Base-by-base conservation (phyloP, 2,888 invertebrate genomes). In the Caenorhabditis becei region DNA sequence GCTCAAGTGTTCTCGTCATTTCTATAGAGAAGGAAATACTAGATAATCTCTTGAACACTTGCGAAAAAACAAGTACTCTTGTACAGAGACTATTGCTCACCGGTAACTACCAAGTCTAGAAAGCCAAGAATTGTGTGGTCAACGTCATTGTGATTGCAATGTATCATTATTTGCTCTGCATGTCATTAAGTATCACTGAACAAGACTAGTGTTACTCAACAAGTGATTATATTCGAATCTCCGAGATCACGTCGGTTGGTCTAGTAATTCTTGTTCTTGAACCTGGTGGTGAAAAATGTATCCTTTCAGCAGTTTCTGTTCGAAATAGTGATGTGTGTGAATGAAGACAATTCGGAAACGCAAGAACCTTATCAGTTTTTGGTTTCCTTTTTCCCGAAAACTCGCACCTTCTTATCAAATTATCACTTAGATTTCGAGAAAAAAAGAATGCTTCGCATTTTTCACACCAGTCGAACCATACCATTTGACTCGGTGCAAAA, bases 391-490 rank as follows among this genome's bases (percentile, higher is more conserved):
- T 54, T 66, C 18, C 62, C 62, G 54, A 72, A 72, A 71, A 62
- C 24, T 72, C 58, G 47, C 72, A 65, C 56, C 65, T 72, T 28
- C 72, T 72, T 72, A 72, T 62, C 71, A 61, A n/a, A 54, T 54
- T 54, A 62, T 54, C 49, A 53, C 47, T 63, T 35, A 35, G 20
- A 63, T 56, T 72, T 72, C 72, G 58, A 72, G 63, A 35, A 65
- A 47, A 63, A 24, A 37, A 11, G 44, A 65, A 72, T 72, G 32
- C 26, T 23, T 65, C 32, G 18, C 56, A 72, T 72, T 63, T 63
- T 72, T 71, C 53, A 4, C 51, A 18, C 51, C 41, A 41, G 14
- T 14, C 41, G 16, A 41, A 41, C 41, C 41, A 16, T 41, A 14
- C 16, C 41, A 41, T 41, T 14, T 14, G 58, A 69, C 47, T 69